Percentiles rank a stretch among this genome's conserved stretches.
Conservation (phyloP, 2,888 invertebrate species). For the Tromatobia lineatoria region DNA sequence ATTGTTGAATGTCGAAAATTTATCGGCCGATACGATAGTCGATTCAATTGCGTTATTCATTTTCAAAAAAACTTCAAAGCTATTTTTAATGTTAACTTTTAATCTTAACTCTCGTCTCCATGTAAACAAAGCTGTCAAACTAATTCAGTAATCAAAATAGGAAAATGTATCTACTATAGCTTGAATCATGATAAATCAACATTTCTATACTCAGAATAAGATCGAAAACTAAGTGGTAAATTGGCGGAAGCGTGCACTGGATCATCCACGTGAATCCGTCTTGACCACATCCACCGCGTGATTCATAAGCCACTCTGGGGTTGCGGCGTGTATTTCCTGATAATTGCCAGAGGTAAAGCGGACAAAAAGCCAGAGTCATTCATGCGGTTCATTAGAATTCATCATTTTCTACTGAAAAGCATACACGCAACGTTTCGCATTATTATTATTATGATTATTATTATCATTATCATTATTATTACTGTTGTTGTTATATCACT, state of each 20-base stretch:
- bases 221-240: not conserved
- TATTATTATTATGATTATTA: not conserved
- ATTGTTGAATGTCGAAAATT: too few species aligned
- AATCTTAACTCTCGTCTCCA: too few species aligned
- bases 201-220: not conserved
- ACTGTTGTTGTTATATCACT: not conserved
- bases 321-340: conserved; percentile 7
- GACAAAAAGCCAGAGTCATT: conserved; percentile 11
- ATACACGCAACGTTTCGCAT: not conserved
- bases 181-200: not conserved
- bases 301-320: not conserved
- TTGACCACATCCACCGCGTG: not conserved
- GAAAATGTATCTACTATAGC: too few species aligned
- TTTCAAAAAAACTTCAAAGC: too few species aligned
- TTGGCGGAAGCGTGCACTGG: not conserved
- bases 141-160: not conserved
- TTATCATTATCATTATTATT: too few species aligned
- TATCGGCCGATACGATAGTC: too few species aligned
- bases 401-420: conserved; percentile 1
- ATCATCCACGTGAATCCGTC: not conserved
- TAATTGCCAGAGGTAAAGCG: not conserved
- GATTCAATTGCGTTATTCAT: too few species aligned
- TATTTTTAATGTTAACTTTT: too few species aligned
- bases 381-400: conserved; percentile 17
- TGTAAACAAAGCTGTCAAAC: not conserved